Base-by-base conservation (phyloP, 2,888 invertebrate species). In the Eilema sororculum region DNA sequence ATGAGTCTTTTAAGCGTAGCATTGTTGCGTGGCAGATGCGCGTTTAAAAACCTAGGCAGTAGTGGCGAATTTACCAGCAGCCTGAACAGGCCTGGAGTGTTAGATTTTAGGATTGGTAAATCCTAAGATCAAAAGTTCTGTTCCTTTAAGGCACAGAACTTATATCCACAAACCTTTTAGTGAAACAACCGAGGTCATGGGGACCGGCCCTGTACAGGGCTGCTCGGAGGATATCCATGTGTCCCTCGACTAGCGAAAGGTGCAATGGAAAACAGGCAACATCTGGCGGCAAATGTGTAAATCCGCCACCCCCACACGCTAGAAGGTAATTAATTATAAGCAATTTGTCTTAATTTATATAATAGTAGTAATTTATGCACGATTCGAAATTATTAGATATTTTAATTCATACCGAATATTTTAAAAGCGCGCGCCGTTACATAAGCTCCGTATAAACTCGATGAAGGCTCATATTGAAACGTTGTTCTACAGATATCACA, bases 291-390 rank as follows among this genome's bases (percentile, higher is more conserved):
- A 41, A 41, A 13, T 41, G 41, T 41, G 16, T 16, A 37, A 10
- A 37, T 37, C 30, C 37, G 13, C 37, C 41, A 16, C 16, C 1
- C 8, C n/a, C 20, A 52, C 20, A n/a, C n/a, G 52, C 20, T 9
- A n/a, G 52, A 52, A n/a, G 2, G 52, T n/a, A n/a, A 52, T 9
- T 52, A 41, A 41, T 41, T 41, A 41, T 20, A 20, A 52, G 52
- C n/a, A 9, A 52, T 52, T 52, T 52, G 52, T 52, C n/a, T 52
- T 52, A n/a, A 52, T 52, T 46, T 46, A 52, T 52, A 52, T 52
- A 52, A 9, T 9, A 8, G 9, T 20, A n/a, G 6, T 52, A n/a
- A 52, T 52, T 52, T 52, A 52, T n/a, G 2, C 52, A n/a, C 8
- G 9, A 52, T 9, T 20, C 52, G 9, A n/a, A n/a, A 8, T 41